Evolutionary conservation across 2,113 vertebrate genomes (phyloP).

Genomic region (Tetrax tetrax): DNA sequence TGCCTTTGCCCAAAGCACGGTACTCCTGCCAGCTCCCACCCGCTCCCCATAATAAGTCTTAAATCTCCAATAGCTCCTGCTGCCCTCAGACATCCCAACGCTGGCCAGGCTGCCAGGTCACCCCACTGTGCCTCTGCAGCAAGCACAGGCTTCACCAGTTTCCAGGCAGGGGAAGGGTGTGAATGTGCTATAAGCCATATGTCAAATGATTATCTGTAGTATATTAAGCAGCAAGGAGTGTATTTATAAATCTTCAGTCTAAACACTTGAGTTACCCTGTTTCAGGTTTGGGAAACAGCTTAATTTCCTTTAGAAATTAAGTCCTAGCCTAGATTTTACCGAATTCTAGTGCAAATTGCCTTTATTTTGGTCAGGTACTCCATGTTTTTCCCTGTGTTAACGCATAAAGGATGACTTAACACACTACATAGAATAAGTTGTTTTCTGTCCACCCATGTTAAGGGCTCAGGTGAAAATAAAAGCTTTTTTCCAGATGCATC

Average conservation of each 20-base stretch:
- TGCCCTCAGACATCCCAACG: background rate
- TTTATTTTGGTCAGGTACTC: background rate
- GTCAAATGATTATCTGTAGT: background rate
- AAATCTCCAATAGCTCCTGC: background rate
- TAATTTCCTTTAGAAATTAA: background rate
- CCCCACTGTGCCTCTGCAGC: background rate
- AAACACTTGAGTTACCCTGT: background rate
- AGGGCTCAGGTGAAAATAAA: background rate
- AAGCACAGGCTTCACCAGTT: fast-evolving
- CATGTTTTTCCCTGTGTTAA: background rate
- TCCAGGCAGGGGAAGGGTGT: background rate
- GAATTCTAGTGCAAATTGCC: background rate
- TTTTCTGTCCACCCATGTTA: background rate
- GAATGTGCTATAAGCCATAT: background rate
- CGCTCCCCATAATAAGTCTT: background rate
- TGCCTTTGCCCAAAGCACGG: background rate
- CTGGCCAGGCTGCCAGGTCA: background rate
- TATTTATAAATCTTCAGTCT: background rate
- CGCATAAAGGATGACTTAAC: background rate
- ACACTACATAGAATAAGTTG: background rate
- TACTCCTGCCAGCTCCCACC: background rate
- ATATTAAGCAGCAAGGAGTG: background rate
- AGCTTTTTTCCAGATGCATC: background rate
- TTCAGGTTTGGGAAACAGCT: background rate
- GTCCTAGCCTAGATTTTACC: background rate